Base-by-base conservation (phyloP, 2,888 invertebrate species). In the Dusona sp. region DNA sequence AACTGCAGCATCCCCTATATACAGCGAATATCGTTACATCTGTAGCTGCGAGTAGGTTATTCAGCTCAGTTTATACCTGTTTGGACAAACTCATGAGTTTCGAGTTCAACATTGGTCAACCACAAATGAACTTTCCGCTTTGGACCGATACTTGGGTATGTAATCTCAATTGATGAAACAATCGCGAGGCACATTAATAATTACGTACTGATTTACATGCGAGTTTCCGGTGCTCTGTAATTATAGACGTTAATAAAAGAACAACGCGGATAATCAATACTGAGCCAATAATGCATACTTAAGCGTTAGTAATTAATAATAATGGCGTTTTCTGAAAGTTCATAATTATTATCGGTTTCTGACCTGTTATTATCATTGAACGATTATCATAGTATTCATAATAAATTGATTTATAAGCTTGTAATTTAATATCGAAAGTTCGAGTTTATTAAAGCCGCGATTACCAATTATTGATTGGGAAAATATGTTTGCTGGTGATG, bases 21-120 rank as follows among this genome's bases (percentile, higher is more conserved):
- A 45, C 25, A 45, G 29, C 29, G 25, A 57, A 68, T 79, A 68
- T 79, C 42, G 29, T 38, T 68, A 79, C 45, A 57, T 42, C 33
- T 13, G 38, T 33, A 67, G 67, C 51, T 78, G 29, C 16, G 42
- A 19, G 67, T 78, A 64, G n/a, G 75, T 77, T 48, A 77, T 65
- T 45, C 45, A 48, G n/a, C 11, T 45, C 48, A 36, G 25, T 54
- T 67, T 61, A 57, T 61, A 68, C 38, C 51, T 57, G 57, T 51
- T 79, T 57, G 61, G 64, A 72, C 61, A 64, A 61, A 70, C 61
- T 79, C 72, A 33, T 57, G 68, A 48, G 29, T 72, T 72, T 11
- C 45, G 45, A 72, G 79, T 48, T 78, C n/a, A 54, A 57, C 33
- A 64, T 70, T 36, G 79, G 68, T 79, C 38, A 70, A 61, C 79